A percentile compares a stretch with the other conserved stretches of the same genome.
These are phyloP conservation scores for Carettochelys insculpta DNA, from an alignment of 2,113 vertebrate genomes.

Conservation along the genomic window DNA sequence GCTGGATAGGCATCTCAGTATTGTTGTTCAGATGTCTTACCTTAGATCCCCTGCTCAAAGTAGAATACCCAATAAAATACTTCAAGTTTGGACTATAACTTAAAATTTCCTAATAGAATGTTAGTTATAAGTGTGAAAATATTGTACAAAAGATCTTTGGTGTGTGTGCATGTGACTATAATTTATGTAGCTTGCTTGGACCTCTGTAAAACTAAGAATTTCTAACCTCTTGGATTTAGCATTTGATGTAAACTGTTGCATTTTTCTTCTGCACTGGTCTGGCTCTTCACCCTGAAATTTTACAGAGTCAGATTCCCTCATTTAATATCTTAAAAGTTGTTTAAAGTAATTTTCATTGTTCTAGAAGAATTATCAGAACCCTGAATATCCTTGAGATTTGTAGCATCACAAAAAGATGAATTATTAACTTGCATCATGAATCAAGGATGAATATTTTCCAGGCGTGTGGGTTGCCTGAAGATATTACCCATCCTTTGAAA, in stretches of 20 bases:
- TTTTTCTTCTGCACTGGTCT: neutral
- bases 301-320: conserved; percentile 3
- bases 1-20: neutral
- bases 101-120: neutral
- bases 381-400: neutral
- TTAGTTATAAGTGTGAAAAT: neutral
- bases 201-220: conserved; percentile 1
- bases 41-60: neutral
- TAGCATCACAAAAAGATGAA: neutral
- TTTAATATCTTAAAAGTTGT: neutral
- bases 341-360: neutral
- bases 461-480: neutral
- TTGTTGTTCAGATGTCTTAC: neutral
- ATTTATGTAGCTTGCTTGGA: neutral
- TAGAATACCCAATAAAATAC: neutral
- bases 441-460: conserved; percentile 6
- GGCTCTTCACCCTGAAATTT: neutral
- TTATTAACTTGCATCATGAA: conserved; percentile 1
- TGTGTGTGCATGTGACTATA: neutral
- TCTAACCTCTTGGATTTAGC: neutral
- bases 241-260: neutral
- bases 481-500: neutral
- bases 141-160: neutral
- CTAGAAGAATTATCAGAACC: neutral
- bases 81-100: conserved; percentile 10